These are phyloP conservation scores for Hedya salicella DNA, from an alignment of 2,888 invertebrate genomes.

Conservation along the genomic window DNA sequence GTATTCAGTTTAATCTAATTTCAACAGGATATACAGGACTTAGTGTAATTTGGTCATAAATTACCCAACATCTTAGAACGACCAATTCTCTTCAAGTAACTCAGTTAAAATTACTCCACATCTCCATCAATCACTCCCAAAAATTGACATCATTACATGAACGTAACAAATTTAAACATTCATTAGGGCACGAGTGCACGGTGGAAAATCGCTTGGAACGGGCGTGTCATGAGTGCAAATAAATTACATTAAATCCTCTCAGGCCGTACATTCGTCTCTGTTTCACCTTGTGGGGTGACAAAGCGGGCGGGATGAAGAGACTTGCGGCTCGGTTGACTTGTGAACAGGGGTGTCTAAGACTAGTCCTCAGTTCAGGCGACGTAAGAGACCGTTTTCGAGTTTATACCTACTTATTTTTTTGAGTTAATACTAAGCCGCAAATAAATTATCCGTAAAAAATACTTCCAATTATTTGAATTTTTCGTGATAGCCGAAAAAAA, in stretches of 20 bases:
- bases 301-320: conserved; percentile 4
- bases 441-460: no score
- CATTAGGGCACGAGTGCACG: conserved; percentile 49
- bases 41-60: no score
- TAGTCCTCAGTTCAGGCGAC: not conserved
- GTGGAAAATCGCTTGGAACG: conserved; percentile 72
- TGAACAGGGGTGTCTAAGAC: conserved; percentile 2
- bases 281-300: conserved; percentile 56
- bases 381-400: not conserved
- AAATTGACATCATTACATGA: conserved; percentile 39
- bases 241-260: conserved; percentile 76
- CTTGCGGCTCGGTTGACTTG: not conserved
- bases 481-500: no score
- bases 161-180: conserved; percentile 41
- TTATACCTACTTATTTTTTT: not conserved
- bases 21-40: not conserved
- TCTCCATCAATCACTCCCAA: conserved; percentile 12
- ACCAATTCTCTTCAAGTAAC: not conserved
- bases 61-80: not conserved
- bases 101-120: conserved; percentile 8
- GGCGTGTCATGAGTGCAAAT: conserved; percentile 73
- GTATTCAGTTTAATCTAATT: no score
- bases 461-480: no score
- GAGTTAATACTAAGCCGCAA: not conserved
- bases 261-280: conserved; percentile 71